Evolutionary conservation across 2,888 invertebrate species (phyloP), one percentile per base, ranked within the genome.

Genomic region (Phyto melanocephala): DNA sequence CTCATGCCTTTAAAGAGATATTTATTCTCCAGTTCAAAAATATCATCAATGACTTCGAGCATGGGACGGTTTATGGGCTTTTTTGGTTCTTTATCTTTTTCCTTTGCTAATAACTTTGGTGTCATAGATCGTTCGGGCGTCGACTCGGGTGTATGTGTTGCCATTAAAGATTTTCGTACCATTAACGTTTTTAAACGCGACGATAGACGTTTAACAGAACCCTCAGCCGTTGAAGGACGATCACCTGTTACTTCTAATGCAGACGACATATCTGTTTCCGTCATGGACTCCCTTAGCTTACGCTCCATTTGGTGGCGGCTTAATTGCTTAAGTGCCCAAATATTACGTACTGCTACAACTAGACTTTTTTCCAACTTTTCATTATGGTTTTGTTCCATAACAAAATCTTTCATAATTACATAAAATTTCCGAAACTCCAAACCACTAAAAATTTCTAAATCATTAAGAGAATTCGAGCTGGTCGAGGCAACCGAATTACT

Each of bases 1-100:
- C 92, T 90, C n/a, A 95, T 90, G 1, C 95, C 95, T 88, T 94
- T 94, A 85, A 96, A 96, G 33, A 96, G 87, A 77, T 90, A 90
- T 65, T 89, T 90, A 54, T 75, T 86, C 50, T 89, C 91, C 56
- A 91, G 85, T 60, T 88, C 85, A 33, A 90, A 85, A 56, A 91
- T 90, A 63, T 91, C 90, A 3, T 90, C 87, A 20, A 91, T 85
- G 1, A 91, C 91, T 79, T 90, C 90, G 7, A 89, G 89, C 11
- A 91, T 89, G 0, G 90, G 87, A 3, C 89, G 87, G 11, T 87
- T 88, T 15, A 71, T 6, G 8, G 40, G 37, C 1, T 86, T 87
- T 52, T 86, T 85, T 47, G 11, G 10, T 17, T 20, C 6, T 28
- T 28, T 28, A 28, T 28, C 28, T 6, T 28, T n/a, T 8, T 67